Evolutionary conservation across 2,888 invertebrate species (phyloP), one percentile per base, ranked within the genome.

Genomic region (Acrobeloides nanus): DNA sequence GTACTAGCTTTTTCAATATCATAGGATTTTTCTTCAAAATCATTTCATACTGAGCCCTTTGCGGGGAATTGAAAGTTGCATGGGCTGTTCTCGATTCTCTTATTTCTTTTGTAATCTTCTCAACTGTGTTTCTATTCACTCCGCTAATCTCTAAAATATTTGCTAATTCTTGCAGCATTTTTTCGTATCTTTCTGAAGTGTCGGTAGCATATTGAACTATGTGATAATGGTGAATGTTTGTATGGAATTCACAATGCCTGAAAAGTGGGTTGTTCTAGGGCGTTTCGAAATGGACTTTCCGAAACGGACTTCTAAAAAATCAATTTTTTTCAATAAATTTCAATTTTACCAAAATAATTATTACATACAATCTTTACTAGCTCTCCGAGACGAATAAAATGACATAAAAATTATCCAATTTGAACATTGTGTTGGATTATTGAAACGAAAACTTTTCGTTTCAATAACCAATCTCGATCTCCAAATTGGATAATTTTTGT

Each of bases 221-320:
- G 18, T 26, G 18, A 3, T 23, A 32, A 1, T 17, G 10, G 8
- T 39, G 10, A 7, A 48, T 23, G n/a, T n/a, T n/a, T 8, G 8
- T 10, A 12, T 46, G n/a, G 32, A 46, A 48, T 8, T 46, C 25
- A 7, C 47, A 46, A 27, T 46, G 48, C 47, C 47, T 46, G 29
- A 46, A 48, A 34, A 34, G 15, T 8, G 35, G 8, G 8, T n/a
- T n/a, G n/a, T n/a, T n/a, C n/a, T n/a, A n/a, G n/a, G n/a, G n/a
- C n/a, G n/a, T n/a, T n/a, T n/a, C n/a, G n/a, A n/a, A n/a, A n/a
- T n/a, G n/a, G n/a, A n/a, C n/a, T n/a, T n/a, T n/a, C n/a, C n/a
- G n/a, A n/a, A n/a, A n/a, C n/a, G n/a, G n/a, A n/a, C n/a, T n/a
- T n/a, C n/a, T n/a, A n/a, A n/a, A n/a, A n/a, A n/a, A n/a, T n/a